Conservation (phyloP, 2,797 vertebrate species). For the Muscicapa striata region DNA sequence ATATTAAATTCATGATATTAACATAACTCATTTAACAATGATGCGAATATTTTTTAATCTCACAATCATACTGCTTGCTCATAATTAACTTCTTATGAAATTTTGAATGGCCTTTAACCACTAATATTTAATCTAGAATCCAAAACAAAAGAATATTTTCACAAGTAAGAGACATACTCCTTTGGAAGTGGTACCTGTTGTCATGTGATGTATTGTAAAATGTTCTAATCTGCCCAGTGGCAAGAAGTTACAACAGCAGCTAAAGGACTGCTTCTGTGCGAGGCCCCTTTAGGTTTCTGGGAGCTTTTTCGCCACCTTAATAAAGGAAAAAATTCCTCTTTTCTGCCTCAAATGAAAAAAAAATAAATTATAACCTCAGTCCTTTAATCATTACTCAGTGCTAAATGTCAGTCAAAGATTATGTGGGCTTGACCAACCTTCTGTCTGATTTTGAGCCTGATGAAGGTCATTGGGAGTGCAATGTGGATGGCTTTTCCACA, state of each 20-base stretch:
- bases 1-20: not conserved
- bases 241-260: not conserved
- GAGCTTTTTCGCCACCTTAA: rapidly evolving
- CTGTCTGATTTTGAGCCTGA: not conserved
- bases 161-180: not conserved
- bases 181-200: not conserved
- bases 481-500: not conserved
- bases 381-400: not conserved
- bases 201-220: not conserved
- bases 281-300: not conserved
- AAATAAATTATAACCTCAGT: not conserved
- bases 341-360: not conserved
- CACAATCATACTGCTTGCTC: not conserved
- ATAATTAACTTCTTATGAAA: conserved; percentile 6
- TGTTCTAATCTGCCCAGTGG: not conserved
- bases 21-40: not conserved
- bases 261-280: not conserved
- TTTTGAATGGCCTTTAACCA: not conserved
- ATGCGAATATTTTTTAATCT: not conserved
- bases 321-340: not conserved
- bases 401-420: not conserved
- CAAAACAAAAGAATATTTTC: not conserved
- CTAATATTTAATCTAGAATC: conserved; percentile 1
- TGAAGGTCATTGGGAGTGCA: not conserved
- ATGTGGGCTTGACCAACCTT: not conserved